Conservation (phyloP, 2,113 vertebrate species). For the Cairina moschata region DNA sequence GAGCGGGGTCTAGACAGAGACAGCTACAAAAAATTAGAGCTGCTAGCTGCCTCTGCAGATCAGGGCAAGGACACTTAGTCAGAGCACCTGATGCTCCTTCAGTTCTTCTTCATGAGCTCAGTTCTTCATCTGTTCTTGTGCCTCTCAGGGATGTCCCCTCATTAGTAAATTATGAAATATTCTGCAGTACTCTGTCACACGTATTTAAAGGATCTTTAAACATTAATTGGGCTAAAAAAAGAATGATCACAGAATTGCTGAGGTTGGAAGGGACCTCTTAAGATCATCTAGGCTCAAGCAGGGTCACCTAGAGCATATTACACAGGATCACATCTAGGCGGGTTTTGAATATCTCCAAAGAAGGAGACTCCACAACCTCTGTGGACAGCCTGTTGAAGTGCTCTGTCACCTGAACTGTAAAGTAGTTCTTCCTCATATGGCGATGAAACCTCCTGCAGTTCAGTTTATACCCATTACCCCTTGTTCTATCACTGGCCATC, state of each 20-base stretch:
- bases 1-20: neutral
- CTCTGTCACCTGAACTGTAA: too few species aligned
- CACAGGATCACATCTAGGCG: too few species aligned
- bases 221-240: neutral
- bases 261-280: too few species aligned
- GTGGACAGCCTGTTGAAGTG: too few species aligned
- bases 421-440: too few species aligned
- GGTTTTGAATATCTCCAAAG: too few species aligned
- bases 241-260: neutral
- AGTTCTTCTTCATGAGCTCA: neutral
- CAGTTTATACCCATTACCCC: too few species aligned
- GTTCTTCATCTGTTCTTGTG: neutral
- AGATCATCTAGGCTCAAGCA: too few species aligned
- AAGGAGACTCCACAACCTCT: too few species aligned
- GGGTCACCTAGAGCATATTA: too few species aligned
- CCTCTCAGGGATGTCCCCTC: accelerated
- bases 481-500: too few species aligned
- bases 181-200: neutral
- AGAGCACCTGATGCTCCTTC: neutral
- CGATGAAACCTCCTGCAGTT: too few species aligned
- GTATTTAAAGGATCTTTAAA: neutral
- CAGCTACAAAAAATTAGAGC: neutral
- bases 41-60: neutral
- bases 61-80: neutral
- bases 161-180: neutral